A percentile compares a stretch with the other conserved stretches of the same genome.
Conservation (phyloP, 2,797 vertebrate genomes). For the Babyrousa celebensis region DNA sequence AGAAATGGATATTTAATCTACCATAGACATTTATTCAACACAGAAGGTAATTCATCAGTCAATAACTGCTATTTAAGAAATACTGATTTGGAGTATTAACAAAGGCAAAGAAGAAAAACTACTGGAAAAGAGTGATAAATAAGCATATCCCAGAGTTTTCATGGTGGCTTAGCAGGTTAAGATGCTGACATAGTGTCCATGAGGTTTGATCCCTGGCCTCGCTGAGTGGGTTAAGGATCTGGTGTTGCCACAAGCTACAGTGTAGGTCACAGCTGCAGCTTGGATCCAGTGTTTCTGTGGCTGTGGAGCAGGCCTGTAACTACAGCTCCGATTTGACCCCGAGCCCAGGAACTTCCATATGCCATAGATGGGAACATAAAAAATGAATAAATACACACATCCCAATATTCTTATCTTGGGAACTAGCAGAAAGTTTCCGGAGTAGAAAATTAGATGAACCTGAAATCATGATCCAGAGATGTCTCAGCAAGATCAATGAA, state of each 20-base stretch:
- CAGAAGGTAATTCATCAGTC: not conserved
- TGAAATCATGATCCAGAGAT: slow-evolving; percentile 51
- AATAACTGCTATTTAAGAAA: slow-evolving; percentile 15
- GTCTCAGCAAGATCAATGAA: slow-evolving; percentile 40
- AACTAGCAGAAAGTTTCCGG: slow-evolving; percentile 13
- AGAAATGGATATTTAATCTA: slow-evolving; percentile 47
- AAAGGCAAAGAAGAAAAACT: slow-evolving; percentile 56
- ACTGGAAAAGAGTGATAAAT: not conserved
- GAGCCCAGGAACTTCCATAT: too few relatives aligned
- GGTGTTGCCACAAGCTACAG: too few relatives aligned
- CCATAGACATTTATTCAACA: not conserved
- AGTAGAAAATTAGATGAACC: slow-evolving; percentile 66
- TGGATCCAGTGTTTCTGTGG: too few relatives aligned
- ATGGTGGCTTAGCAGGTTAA: too few relatives aligned
- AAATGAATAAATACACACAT: not conserved
- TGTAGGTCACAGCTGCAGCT: too few relatives aligned
- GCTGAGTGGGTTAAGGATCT: too few relatives aligned
- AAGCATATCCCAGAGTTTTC: not conserved
- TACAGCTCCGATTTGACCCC: too few relatives aligned
- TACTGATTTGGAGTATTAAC: not conserved
- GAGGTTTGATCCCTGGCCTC: too few relatives aligned
- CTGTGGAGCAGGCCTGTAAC: too few relatives aligned
- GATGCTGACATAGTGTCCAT: too few relatives aligned
- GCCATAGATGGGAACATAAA: too few relatives aligned
- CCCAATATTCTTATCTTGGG: slow-evolving; percentile 32